Percentiles rank a stretch among this genome's conserved stretches.
Conservation (phyloP, 2,888 invertebrate genomes). For the Tenthredo scrophulariae region DNA sequence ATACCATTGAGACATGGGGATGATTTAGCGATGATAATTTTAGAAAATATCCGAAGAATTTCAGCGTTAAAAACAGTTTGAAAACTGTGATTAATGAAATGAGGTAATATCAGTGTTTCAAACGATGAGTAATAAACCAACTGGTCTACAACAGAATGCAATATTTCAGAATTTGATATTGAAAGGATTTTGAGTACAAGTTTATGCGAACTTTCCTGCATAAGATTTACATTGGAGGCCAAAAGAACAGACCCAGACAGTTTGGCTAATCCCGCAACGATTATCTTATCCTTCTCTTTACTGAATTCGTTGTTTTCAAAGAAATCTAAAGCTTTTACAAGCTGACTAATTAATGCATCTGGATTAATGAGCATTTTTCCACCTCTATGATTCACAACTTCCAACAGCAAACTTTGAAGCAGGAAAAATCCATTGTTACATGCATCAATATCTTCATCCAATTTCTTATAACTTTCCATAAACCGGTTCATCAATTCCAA, state of each 20-base stretch:
- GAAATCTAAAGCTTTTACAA: conserved; percentile 72
- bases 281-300: conserved; percentile 12
- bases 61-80: conserved; percentile 80
- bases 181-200: conserved; percentile 84
- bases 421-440: conserved; percentile 59
- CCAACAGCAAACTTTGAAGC: conserved; percentile 82
- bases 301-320: conserved; percentile 59
- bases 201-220: conserved; percentile 87
- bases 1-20: conserved; percentile 83
- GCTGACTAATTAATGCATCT: conserved; percentile 81
- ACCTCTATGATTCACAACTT: conserved; percentile 82
- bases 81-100: conserved; percentile 82
- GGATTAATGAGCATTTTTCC: conserved; percentile 84
- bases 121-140: conserved; percentile 85
- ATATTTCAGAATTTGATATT: conserved; percentile 80
- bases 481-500: conserved; percentile 76
- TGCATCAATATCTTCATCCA: conserved; percentile 69
- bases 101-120: conserved; percentile 86
- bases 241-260: conserved; percentile 69
- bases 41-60: conserved; percentile 83
- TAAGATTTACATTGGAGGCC: conserved; percentile 82
- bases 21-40: conserved; percentile 85
- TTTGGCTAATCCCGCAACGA: conserved; percentile 65
- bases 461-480: conserved; percentile 73
- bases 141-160: conserved; percentile 84